Percentiles rank a stretch among this genome's conserved stretches.
Conservation (phyloP, 1,140 invertebrate species). For the Liolophura sinensis region DNA sequence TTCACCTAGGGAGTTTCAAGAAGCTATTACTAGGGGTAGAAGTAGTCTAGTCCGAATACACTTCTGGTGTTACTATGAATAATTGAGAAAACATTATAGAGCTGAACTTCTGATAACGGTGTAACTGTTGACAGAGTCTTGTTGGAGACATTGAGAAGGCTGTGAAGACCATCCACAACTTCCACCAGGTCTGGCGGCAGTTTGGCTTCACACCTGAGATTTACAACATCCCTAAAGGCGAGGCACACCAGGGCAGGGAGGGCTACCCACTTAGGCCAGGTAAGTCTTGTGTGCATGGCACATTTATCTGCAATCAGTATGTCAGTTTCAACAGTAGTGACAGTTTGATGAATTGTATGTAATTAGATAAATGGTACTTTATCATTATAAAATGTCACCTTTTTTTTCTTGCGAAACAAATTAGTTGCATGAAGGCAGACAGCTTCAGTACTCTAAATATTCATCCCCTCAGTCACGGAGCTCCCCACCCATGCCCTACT, state of each 20-base stretch:
- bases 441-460: too few species aligned
- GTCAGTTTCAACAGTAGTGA: too few species aligned
- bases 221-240: constrained; percentile 87
- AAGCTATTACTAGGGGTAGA: neutral
- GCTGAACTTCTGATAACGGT: neutral
- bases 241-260: constrained; percentile 82
- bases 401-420: too few species aligned
- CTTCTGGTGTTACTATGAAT: neutral
- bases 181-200: constrained; percentile 92
- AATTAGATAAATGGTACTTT: too few species aligned
- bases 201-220: constrained; percentile 98
- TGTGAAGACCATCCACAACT: constrained; percentile 92
- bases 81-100: neutral
- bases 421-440: too few species aligned
- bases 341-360: too few species aligned
- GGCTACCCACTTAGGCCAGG: constrained; percentile 91
- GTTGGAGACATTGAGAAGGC: constrained; percentile 83
- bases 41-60: neutral
- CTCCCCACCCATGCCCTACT: too few species aligned
- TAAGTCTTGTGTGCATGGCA: constrained; percentile 19
- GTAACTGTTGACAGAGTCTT: constrained; percentile 62
- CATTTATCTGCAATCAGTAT: too few species aligned
- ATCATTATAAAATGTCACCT: too few species aligned
- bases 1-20: too few species aligned
- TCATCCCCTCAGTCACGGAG: too few species aligned